Percentiles rank a stretch among this genome's conserved stretches.
Conservation (phyloP, 1,140 invertebrate genomes). For the Ladona fulva region DNA sequence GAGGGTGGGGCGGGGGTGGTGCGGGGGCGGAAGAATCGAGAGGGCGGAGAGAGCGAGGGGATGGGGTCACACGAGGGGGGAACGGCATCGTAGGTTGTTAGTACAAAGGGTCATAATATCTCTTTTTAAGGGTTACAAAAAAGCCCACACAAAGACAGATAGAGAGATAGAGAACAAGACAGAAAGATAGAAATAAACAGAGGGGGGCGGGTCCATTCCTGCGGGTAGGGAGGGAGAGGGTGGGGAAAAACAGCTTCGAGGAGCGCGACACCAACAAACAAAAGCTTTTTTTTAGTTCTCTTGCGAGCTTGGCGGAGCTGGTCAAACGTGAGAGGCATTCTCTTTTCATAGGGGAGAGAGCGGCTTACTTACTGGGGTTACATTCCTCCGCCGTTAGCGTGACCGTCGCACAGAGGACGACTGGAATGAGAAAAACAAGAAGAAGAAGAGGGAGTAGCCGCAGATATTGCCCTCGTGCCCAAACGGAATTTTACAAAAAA, state of each 20-base stretch:
- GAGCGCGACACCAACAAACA: constrained; percentile 1
- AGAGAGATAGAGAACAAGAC: neutral
- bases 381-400: neutral
- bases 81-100: neutral
- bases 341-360: neutral
- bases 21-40: constrained; percentile 55
- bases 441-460: neutral
- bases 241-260: neutral
- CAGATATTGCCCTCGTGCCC: no score
- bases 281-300: neutral
- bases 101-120: neutral
- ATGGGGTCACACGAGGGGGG: neutral
- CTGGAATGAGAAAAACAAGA: neutral
- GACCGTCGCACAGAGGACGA: neutral
- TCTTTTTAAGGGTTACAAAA: neutral
- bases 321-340: neutral
- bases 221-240: neutral
- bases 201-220: neutral
- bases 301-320: neutral
- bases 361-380: neutral
- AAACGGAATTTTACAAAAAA: no score
- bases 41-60: neutral
- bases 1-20: constrained; percentile 68
- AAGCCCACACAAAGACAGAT: neutral
- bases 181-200: neutral